Evolutionary conservation across 1,140 invertebrate species (phyloP).

Genomic region (Plectus sambesii): DNA sequence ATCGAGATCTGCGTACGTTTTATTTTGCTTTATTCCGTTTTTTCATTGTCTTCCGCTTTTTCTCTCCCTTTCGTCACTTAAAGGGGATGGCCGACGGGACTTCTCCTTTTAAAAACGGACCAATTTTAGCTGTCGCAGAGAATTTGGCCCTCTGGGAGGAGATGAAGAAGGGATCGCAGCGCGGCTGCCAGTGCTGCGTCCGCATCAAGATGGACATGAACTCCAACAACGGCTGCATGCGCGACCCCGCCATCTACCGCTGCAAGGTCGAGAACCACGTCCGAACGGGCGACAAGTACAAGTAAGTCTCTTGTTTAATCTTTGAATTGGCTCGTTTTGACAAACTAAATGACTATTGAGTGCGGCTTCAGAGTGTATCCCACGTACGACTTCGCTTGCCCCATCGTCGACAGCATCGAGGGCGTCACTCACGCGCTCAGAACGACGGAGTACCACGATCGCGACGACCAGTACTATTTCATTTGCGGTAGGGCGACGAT

Average conservation of each 20-base stretch:
- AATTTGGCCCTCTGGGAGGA: slow-evolving; percentile 85
- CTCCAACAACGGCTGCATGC: slow-evolving; percentile 85
- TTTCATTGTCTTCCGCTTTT: neutral
- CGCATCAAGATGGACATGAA: slow-evolving; percentile 95
- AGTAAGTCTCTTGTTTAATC: slow-evolving; percentile 55
- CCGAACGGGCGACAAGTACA: slow-evolving; percentile 82
- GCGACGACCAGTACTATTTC: slow-evolving; percentile 96
- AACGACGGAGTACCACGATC: slow-evolving; percentile 95
- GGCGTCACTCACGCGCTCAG: slow-evolving; percentile 89
- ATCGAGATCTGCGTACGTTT: slow-evolving; percentile 66
- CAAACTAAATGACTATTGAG: slow-evolving; percentile 12
- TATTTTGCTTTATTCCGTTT: neutral
- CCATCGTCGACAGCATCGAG: slow-evolving; percentile 93
- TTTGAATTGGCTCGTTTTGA: slow-evolving; percentile 6
- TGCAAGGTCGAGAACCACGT: slow-evolving; percentile 91
- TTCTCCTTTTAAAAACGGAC: neutral
- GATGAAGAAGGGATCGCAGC: slow-evolving; percentile 73
- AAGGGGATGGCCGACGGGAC: no score
- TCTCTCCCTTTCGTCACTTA: neutral
- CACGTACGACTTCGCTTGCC: slow-evolving; percentile 99
- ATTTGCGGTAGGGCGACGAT: slow-evolving; percentile 44
- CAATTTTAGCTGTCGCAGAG: slow-evolving; percentile 64
- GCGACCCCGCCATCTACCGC: slow-evolving; percentile 99
- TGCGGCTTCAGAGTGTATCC: slow-evolving; percentile 72
- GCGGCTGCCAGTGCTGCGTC: slow-evolving; percentile 75